Percentiles rank a stretch among this genome's conserved stretches.
phyloP scores from a whole-genome alignment of 2,888 invertebrate species.

The Diogma glabrata region DNA sequence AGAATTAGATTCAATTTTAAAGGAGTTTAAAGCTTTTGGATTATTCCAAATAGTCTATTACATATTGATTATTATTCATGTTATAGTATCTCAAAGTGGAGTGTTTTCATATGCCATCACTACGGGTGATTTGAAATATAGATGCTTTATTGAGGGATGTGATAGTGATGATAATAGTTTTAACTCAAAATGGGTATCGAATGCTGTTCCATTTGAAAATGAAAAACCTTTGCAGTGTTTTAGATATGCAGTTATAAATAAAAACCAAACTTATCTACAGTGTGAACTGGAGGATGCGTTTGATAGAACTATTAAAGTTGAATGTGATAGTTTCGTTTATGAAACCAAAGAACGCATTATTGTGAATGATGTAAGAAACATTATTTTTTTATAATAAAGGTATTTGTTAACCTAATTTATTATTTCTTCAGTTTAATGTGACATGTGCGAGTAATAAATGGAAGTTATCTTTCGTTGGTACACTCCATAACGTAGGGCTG shows the following conservation, averaged over 20 bases:
- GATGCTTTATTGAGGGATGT: not conserved
- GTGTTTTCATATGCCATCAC: not conserved
- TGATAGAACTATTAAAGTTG: not conserved
- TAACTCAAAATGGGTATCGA: not conserved
- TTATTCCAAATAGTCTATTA: too few relatives aligned
- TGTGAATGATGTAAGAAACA: conserved; percentile 5
- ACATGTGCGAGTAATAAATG: conserved; percentile 1
- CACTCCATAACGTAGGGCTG: not conserved
- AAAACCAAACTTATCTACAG: not conserved
- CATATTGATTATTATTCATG: too few relatives aligned
- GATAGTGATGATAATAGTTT: not conserved
- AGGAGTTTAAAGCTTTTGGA: too few relatives aligned
- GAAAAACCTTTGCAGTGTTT: not conserved
- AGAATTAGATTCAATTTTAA: too few relatives aligned
- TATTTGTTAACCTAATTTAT: too few relatives aligned
- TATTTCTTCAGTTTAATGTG: too few relatives aligned
- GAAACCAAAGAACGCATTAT: not conserved
- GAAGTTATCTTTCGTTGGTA: not conserved
- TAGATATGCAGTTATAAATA: not conserved
- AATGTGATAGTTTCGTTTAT: not conserved
- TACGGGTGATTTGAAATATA: not conserved
- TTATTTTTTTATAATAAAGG: too few relatives aligned
- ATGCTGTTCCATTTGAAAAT: not conserved
- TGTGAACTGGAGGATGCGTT: not conserved
- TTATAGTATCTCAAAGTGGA: too few relatives aligned